Evolutionary conservation across 2,797 vertebrate genomes (phyloP).

Genomic region (Pipistrellus kuhlii): DNA sequence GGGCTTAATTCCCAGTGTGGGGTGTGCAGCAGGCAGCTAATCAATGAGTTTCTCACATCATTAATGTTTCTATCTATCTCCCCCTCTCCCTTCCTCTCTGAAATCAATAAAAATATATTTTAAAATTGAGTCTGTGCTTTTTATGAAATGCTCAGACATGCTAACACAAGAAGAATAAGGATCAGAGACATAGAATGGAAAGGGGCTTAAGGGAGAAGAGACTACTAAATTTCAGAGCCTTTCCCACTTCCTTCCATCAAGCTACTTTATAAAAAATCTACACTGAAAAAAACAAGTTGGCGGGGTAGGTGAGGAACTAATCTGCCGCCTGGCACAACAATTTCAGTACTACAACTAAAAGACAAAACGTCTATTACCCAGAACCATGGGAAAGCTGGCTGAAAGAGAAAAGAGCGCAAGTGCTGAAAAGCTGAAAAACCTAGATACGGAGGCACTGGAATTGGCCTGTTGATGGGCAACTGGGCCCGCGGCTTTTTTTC

Average conservation of each 20-base stretch:
- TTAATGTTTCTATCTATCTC: background rate
- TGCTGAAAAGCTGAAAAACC: no score
- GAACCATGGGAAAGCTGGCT: no score
- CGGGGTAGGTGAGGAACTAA: no score
- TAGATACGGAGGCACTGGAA: no score
- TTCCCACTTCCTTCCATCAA: background rate
- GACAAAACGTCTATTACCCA: no score
- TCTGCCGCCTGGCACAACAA: no score
- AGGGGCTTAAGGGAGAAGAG: background rate
- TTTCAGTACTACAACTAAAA: no score
- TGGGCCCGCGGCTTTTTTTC: no score
- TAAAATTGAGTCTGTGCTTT: background rate
- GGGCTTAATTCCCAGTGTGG: no score
- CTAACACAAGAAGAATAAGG: background rate
- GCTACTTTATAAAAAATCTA: background rate
- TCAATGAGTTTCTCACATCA: background rate
- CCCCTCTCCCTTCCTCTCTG: background rate
- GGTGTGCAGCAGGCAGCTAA: background rate
- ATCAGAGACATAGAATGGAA: background rate
- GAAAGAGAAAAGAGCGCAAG: no score
- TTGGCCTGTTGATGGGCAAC: no score
- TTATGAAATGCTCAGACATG: constrained; percentile 5
- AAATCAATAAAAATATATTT: background rate
- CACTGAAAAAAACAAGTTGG: no score
- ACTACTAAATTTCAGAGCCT: background rate